A percentile compares a stretch with the other conserved stretches of the same genome.
Evolutionary conservation across 2,888 invertebrate species (phyloP).

Genomic region (Leptinotarsa rubiginosa): DNA sequence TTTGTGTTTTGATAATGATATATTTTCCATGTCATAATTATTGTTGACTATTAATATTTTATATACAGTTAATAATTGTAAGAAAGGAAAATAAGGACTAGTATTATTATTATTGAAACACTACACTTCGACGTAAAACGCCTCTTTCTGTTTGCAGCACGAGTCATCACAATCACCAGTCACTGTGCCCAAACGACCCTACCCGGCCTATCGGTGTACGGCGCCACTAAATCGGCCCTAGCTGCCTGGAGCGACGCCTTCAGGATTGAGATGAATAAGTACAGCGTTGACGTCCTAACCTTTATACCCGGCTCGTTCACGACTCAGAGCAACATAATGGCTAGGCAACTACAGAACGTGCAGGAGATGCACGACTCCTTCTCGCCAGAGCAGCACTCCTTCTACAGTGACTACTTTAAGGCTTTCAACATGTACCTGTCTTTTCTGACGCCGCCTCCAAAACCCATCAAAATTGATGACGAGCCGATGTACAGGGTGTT

Average conservation of each 20-base stretch:
- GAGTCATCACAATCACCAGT: conserved; percentile 85
- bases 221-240: conserved; percentile 85
- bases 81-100: no score
- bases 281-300: conserved; percentile 78
- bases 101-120: no score
- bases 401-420: conserved; percentile 77
- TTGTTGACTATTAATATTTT: no score
- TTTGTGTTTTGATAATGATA: no score
- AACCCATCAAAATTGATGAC: conserved; percentile 70
- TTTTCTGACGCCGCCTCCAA: conserved; percentile 56
- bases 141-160: conserved; percentile 63
- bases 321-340: conserved; percentile 76
- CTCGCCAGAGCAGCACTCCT: conserved; percentile 71
- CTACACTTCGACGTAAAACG: no score
- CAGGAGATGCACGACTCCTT: conserved; percentile 75
- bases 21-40: no score
- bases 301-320: conserved; percentile 86
- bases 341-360: conserved; percentile 72
- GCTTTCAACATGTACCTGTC: conserved; percentile 73
- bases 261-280: conserved; percentile 78
- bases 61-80: no score
- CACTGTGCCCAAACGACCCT: conserved; percentile 81
- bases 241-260: conserved; percentile 79
- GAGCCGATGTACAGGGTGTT: conserved; percentile 69
- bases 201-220: conserved; percentile 82